Conservation (phyloP, 92 coral and sea anemone species). For the Paramuricea clavata region DNA sequence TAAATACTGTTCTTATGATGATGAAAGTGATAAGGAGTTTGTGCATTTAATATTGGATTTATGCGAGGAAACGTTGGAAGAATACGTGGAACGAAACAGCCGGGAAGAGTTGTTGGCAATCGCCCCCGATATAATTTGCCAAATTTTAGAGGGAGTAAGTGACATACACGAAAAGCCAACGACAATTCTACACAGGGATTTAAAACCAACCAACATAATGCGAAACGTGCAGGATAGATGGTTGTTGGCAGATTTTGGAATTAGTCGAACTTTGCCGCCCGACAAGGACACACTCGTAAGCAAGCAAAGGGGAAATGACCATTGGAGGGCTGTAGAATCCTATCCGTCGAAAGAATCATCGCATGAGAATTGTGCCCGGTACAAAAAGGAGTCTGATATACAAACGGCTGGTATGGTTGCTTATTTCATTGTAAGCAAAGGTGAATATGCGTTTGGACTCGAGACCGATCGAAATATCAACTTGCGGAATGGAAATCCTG, state of each 20-base stretch:
- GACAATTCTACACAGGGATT: neutral
- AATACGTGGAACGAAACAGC: neutral
- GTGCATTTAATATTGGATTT: neutral
- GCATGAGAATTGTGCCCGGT: neutral
- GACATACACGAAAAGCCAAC: neutral
- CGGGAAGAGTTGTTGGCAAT: neutral
- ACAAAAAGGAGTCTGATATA: neutral
- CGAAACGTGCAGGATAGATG: neutral
- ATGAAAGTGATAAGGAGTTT: neutral
- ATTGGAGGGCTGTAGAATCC: neutral
- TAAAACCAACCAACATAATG: neutral
- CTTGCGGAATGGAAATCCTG: neutral
- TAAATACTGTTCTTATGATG: slow-evolving; percentile 3
- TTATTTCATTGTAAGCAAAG: neutral
- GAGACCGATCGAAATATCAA: neutral
- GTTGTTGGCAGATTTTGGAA: neutral
- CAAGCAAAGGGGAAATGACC: neutral
- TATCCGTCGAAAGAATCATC: neutral
- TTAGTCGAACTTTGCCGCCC: neutral
- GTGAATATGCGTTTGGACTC: neutral
- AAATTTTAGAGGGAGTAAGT: neutral
- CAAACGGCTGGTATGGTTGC: slow-evolving; percentile 7
- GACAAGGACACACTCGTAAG: neutral
- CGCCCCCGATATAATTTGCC: neutral
- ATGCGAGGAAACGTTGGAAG: neutral